Evolutionary conservation across 2,797 vertebrate genomes (phyloP).

Genomic region (Danio jaintianensis): DNA sequence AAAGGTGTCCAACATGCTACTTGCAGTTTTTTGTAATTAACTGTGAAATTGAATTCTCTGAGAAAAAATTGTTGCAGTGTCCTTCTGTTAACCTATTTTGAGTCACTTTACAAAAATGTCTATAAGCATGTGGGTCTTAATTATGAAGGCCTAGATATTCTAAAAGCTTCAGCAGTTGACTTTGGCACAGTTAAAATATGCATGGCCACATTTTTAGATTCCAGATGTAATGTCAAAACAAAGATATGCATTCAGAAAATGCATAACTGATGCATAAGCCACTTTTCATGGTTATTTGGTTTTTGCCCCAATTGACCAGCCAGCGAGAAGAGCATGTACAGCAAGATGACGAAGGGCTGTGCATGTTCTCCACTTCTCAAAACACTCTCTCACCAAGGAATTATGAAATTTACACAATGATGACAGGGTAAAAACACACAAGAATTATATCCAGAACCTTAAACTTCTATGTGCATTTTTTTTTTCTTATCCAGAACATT

Average conservation of each 20-base stretch:
- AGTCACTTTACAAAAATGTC: conserved; percentile 63
- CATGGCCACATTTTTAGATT: conserved; percentile 65
- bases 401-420: not conserved
- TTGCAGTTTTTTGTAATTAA: too few species aligned
- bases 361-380: not conserved
- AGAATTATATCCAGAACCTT: not conserved
- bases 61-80: too few species aligned
- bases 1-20: not conserved
- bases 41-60: too few species aligned
- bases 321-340: not conserved
- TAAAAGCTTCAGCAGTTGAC: conserved; percentile 69
- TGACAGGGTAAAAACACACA: not conserved
- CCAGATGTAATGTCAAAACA: conserved; percentile 47
- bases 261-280: conserved; percentile 47
- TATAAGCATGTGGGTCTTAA: conserved; percentile 64
- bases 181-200: conserved; percentile 71
- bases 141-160: conserved; percentile 66
- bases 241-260: conserved; percentile 26
- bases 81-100: conserved; percentile 46
- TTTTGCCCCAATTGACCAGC: not conserved
- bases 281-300: conserved; percentile 22
- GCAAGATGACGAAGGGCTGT: not conserved
- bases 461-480: not conserved
- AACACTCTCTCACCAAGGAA: not conserved
- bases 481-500: not conserved